Evolutionary conservation across 1,140 invertebrate species (phyloP), one percentile per base, ranked within the genome.

Genomic region (Oreohelix idahoensis): DNA sequence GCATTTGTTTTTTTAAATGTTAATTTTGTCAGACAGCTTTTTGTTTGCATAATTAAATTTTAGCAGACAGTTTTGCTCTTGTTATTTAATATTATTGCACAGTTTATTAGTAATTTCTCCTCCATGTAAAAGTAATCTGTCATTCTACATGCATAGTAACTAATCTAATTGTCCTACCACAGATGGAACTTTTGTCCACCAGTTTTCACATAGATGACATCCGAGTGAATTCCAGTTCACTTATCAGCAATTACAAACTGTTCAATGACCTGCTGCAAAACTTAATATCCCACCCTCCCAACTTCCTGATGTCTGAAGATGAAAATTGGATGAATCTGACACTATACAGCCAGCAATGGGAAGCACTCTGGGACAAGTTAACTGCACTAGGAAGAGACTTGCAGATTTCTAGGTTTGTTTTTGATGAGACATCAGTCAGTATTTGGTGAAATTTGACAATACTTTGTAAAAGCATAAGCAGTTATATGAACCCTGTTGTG

Each of bases 261-360:
- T 38, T 74, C 26, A 42, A 29, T 32, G 32, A 75, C n/a, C 51
- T 85, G 42, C 29, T 87, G 29, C 66, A 63, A 17, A 73, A 80
- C 29, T n/a, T 85, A 0, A 74, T 81, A 1, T 76, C 23, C 20
- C 32, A 84, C 73, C 83, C 84, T 0, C 86, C 86, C 29, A 76
- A 49, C 20, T 71, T 87, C 17, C 83, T 51, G 10, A 49, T 87
- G 20, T 76, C 45, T 38, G n/a, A 58, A 39, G 75, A 73, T 51
- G 49, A 83, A 26, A 23, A 74, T 13, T 87, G 84, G 86, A 78
- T 83, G 70, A 82, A 83, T 69, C 51, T 79, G 39, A 49, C 82
- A n/a, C 20, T 79, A 11, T 87, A 85, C 35, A 53, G 53, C n/a
- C 36, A 71, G 35, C 58, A 73, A 63, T 84, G 83, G 79, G 81